phyloP scores from a whole-genome alignment of 2,797 vertebrate species.

The Sebastes nivosus region DNA sequence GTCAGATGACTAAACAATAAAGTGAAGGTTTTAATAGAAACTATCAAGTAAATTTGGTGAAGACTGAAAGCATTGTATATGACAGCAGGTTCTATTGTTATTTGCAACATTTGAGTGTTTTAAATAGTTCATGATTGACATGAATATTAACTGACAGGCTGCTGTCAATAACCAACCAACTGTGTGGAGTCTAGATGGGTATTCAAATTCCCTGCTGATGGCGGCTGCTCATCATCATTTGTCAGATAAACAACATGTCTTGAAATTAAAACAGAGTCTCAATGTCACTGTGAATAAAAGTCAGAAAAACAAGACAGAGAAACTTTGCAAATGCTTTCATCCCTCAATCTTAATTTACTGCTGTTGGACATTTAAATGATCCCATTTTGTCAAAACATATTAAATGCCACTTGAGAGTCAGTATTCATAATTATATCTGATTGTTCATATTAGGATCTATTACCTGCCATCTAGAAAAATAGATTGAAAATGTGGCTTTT shows the following conservation, averaged over 20 bases:
- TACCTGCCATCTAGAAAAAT: not conserved
- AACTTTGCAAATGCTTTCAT: slow-evolving; percentile 59
- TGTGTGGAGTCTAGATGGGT: not conserved
- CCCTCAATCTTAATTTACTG: slow-evolving; percentile 59
- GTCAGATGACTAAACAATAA: not conserved
- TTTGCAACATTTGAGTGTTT: not conserved
- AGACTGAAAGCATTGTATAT: not conserved
- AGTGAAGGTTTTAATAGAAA: not conserved
- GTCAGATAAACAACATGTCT: not conserved
- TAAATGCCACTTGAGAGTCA: slow-evolving; percentile 67
- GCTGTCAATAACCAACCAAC: not conserved
- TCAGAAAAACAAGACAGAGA: not conserved
- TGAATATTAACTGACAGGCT: not conserved
- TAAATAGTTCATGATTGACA: not conserved
- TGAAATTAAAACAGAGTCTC: not conserved
- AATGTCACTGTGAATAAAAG: not conserved
- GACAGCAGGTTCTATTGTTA: not conserved
- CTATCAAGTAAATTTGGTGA: no score
- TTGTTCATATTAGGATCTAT: not conserved
- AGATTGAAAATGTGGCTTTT: not conserved
- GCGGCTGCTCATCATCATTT: not conserved
- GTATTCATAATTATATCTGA: slow-evolving; percentile 54
- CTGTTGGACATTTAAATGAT: slow-evolving; percentile 58
- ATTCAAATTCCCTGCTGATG: not conserved
- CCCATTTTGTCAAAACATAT: slow-evolving; percentile 63